A percentile compares a stretch with the other conserved stretches of the same genome.
These are phyloP conservation scores for Nasonia giraulti DNA, from an alignment of 1,140 invertebrate genomes.

Conservation along the genomic window DNA sequence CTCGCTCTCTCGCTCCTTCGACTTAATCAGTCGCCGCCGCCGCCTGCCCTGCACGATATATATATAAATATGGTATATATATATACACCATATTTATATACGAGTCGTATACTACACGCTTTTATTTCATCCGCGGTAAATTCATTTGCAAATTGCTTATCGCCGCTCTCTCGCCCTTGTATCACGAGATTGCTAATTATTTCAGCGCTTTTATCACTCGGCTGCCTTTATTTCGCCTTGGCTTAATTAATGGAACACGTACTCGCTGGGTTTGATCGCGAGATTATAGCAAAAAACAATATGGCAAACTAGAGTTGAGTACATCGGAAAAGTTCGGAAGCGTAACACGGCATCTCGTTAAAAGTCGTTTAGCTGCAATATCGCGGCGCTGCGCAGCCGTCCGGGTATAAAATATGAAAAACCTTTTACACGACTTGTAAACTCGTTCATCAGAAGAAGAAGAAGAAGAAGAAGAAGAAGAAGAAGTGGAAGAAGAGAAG, in stretches of 20 bases:
- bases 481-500: background rate
- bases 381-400: background rate
- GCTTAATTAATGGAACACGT: too few species aligned
- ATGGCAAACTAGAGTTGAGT: background rate
- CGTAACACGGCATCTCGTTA: slow-evolving; percentile 15
- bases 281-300: background rate
- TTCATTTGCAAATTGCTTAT: too few species aligned
- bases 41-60: too few species aligned
- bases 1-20: background rate
- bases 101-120: too few species aligned
- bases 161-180: too few species aligned
- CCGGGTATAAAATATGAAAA: slow-evolving; percentile 27
- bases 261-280: background rate
- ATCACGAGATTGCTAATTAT: too few species aligned
- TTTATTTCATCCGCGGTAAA: too few species aligned
- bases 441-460: slow-evolving; percentile 7
- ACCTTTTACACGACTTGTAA: slow-evolving; percentile 3
- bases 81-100: too few species aligned
- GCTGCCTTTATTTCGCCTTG: too few species aligned
- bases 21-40: background rate
- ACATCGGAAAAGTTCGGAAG: slow-evolving; percentile 2
- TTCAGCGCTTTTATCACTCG: too few species aligned
- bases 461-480: too few species aligned
- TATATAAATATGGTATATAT: too few species aligned
- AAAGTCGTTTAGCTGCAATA: slow-evolving; percentile 32